These are phyloP conservation scores for Intellagama lesueurii DNA, from an alignment of 2,797 vertebrate species.

Conservation along the genomic window DNA sequence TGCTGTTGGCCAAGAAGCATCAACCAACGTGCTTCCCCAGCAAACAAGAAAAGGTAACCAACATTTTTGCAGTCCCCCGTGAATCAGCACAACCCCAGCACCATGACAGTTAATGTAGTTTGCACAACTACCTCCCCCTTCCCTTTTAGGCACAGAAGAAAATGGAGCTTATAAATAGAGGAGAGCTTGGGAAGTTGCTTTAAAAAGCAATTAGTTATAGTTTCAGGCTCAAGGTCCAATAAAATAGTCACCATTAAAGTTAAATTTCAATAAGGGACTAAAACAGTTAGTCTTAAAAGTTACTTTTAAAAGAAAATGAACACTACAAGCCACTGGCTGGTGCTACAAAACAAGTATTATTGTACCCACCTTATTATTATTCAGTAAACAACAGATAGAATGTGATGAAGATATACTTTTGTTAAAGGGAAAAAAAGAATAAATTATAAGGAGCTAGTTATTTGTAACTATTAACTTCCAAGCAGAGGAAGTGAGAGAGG, in stretches of 20 bases:
- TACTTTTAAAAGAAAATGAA: neutral
- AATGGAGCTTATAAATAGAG: neutral
- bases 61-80: slow-evolving; percentile 9
- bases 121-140: too few species aligned
- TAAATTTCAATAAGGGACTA: neutral
- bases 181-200: neutral
- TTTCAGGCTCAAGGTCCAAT: too few species aligned
- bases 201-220: neutral
- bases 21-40: slow-evolving; percentile 44
- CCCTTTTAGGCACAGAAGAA: neutral
- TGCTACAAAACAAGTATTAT: neutral
- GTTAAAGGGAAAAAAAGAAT: too few species aligned
- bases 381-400: too few species aligned
- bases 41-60: slow-evolving; percentile 68
- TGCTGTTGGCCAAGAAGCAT: slow-evolving; percentile 66
- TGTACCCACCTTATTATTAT: neutral
- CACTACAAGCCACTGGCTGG: neutral
- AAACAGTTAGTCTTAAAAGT: neutral
- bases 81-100: slow-evolving; percentile 58
- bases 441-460: too few species aligned
- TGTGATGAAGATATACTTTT: too few species aligned
- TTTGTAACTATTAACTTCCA: too few species aligned
- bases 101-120: neutral
- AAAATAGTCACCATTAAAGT: too few species aligned
- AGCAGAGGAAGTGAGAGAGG: too few species aligned